phyloP scores from a whole-genome alignment of 2,113 vertebrate species.

The Festucalex cinctus region DNA sequence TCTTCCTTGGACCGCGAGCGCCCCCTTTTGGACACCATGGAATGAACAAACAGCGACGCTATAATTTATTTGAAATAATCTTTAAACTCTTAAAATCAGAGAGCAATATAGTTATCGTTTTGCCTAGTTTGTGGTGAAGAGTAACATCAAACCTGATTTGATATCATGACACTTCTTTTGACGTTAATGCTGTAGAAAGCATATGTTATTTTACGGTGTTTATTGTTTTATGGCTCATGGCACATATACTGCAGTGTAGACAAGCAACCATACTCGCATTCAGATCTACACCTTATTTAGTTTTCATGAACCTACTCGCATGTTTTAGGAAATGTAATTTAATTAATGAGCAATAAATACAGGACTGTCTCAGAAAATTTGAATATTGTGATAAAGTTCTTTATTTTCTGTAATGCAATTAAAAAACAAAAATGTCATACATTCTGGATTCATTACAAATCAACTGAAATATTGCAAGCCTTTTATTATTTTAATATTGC shows the following conservation, averaged over 20 bases:
- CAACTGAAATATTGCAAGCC: too few species aligned
- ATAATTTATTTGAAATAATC: not conserved
- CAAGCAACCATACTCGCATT: not conserved
- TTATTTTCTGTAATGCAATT: too few species aligned
- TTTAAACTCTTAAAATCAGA: not conserved
- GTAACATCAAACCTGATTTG: not conserved
- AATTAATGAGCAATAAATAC: too few species aligned
- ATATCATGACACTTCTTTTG: not conserved
- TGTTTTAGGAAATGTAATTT: not conserved
- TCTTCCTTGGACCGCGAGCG: constrained; percentile 38
- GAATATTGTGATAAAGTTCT: too few species aligned
- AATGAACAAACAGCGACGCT: not conserved
- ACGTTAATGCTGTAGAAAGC: not conserved
- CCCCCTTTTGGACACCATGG: constrained; percentile 41
- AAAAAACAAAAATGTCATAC: too few species aligned
- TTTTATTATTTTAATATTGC: too few species aligned
- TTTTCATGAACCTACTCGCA: not conserved
- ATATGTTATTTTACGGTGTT: too few species aligned
- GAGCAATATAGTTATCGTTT: not conserved
- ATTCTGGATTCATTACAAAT: too few species aligned
- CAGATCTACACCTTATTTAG: not conserved
- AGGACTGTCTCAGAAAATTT: too few species aligned
- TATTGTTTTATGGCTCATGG: too few species aligned
- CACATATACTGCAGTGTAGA: too few species aligned
- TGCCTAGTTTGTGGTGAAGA: too few species aligned